phyloP scores from a whole-genome alignment of 2,888 invertebrate species.

The Onthophagus sagittarius region DNA sequence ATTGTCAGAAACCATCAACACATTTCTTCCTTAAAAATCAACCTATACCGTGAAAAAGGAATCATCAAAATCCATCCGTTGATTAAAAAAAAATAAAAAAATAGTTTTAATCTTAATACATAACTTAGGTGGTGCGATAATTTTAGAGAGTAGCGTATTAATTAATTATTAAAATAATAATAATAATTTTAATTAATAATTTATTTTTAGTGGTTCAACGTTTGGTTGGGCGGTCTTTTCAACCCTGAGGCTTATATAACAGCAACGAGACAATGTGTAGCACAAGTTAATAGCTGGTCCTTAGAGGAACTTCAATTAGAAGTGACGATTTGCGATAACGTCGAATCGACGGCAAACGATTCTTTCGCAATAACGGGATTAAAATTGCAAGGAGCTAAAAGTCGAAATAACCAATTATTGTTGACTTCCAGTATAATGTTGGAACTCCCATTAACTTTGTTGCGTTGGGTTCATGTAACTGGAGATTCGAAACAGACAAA shows the following conservation, averaged over 20 bases:
- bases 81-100: too few species aligned
- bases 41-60: too few species aligned
- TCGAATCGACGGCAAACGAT: slow-evolving; percentile 46
- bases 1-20: too few species aligned
- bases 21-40: too few species aligned
- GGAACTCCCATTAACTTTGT: slow-evolving; percentile 82
- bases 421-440: slow-evolving; percentile 94
- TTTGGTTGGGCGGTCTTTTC: slow-evolving; percentile 96
- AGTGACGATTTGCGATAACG: slow-evolving; percentile 63
- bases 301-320: slow-evolving; percentile 91
- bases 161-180: too few species aligned
- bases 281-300: slow-evolving; percentile 95
- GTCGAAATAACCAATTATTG: slow-evolving; percentile 83
- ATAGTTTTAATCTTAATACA: too few species aligned
- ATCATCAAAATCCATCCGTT: too few species aligned
- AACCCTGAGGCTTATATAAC: slow-evolving; percentile 99
- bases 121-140: too few species aligned
- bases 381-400: slow-evolving; percentile 94
- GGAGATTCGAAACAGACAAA: slow-evolving; percentile 49
- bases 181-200: background rate
- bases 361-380: slow-evolving; percentile 61
- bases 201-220: slow-evolving; percentile 71
- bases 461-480: slow-evolving; percentile 71
- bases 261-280: slow-evolving; percentile 97
- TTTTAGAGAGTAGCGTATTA: too few species aligned